Evolutionary conservation across 2,113 vertebrate species (phyloP), one percentile per base, ranked within the genome.

Genomic region (Erpornis zantholeuca): DNA sequence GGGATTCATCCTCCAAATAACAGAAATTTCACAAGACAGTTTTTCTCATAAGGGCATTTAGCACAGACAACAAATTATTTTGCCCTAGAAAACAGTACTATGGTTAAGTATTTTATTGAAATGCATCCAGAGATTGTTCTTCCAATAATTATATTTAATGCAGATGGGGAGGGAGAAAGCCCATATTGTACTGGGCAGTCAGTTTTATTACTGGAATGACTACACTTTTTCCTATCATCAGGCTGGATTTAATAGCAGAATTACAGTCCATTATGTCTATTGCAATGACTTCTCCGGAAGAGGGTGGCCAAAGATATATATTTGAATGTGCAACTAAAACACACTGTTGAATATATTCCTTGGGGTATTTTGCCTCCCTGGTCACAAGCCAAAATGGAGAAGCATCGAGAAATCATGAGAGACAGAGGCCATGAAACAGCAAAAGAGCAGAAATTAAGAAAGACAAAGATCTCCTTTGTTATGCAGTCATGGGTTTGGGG

Each of bases 181-280:
- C 36, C 61, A 49, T 81, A 65, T 86, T 76, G 82, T 64, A 94
- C 77, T 93, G 93, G 96, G 64, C 79, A 93, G 76, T 73, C 90
- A 90, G 76, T 92, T 97, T 95, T 96, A 88, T 95, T 92, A 86
- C 82, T 94, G 92, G 92, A 92, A 96, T 94, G 85, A 68, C 88
- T 88, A 42, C 56, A 71, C 79, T 90, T 88, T 92, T 95, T 95
- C 80, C 88, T 84, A 45, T 75, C 85, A 77, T 77, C 93, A 90
- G 79, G 78, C 68, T 57, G 61, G 56, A 25, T 86, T 88, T 95
- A 94, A 90, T 38, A 54, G 69, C 69, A 93, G 92, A 90, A 79
- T 92, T 93, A 96, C 71, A 53, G 82, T 72, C 76, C 82, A 81
- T 96, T 92, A 92, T 38, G 57, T 64, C 92, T 88, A 61, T 52